These are phyloP conservation scores for Erebia aethiops DNA, from an alignment of 2,888 invertebrate species.

Conservation along the genomic window DNA sequence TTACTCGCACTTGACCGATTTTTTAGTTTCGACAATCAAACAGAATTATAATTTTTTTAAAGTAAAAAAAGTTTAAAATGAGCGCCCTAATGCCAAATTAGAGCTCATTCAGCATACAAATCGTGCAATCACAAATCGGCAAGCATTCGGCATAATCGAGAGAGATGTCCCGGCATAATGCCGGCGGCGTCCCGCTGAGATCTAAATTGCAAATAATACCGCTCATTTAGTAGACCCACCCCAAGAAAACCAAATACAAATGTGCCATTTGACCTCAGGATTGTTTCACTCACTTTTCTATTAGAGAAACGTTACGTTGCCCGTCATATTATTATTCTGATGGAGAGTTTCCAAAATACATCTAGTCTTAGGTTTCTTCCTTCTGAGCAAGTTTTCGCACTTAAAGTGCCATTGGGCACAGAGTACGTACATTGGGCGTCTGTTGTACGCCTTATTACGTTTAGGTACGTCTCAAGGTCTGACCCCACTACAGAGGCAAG, in stretches of 20 bases:
- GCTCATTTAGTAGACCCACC: slow-evolving; percentile 44
- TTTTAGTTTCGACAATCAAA: too few species aligned
- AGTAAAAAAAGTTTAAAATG: not conserved
- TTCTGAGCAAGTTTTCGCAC: too few species aligned
- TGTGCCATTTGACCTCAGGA: slow-evolving; percentile 23
- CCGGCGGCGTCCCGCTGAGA: slow-evolving; percentile 32
- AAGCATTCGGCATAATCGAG: slow-evolving; percentile 21
- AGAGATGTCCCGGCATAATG: slow-evolving; percentile 39
- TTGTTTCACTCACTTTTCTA: not conserved
- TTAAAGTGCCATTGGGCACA: too few species aligned
- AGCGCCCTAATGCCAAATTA: not conserved
- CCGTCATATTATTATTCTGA: too few species aligned
- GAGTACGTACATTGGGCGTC: too few species aligned
- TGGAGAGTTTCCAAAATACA: too few species aligned
- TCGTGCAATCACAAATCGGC: slow-evolving; percentile 21
- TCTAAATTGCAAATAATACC: slow-evolving; percentile 49
- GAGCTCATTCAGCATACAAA: not conserved
- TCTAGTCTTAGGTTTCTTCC: too few species aligned
- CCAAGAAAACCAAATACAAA: slow-evolving; percentile 27
- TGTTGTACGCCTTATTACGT: too few species aligned
- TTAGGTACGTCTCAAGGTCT: too few species aligned
- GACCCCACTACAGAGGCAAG: too few species aligned
- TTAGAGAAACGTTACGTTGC: not conserved
- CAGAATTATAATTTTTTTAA: too few species aligned
- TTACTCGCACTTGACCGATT: too few species aligned